Evolutionary conservation across 2,888 invertebrate genomes (phyloP), one percentile per base, ranked within the genome.

Genomic region (Rapana venosa): DNA sequence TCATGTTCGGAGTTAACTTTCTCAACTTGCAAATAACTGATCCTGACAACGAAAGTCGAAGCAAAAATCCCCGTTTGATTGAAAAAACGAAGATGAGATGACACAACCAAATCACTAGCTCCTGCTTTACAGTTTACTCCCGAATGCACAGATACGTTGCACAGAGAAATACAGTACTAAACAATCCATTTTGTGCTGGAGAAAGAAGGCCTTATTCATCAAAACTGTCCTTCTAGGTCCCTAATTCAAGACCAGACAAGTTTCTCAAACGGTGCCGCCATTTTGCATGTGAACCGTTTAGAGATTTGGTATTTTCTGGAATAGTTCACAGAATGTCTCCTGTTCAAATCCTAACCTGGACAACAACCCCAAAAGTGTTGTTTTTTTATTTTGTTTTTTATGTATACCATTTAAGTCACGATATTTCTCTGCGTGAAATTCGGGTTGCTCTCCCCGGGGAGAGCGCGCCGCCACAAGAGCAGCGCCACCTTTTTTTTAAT

Each of bases 221-320:
- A 47, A 47, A 47, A 47, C 47, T 47, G 47, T 8, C 47, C 47
- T 26, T 47, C 30, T 13, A n/a, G n/a, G n/a, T n/a, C n/a, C n/a
- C n/a, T n/a, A 26, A 11, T 77, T 87, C 88, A 66, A 61, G 88
- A 88, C 35, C 88, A 88, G 88, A 88, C 88, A 88, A 83, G 88
- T 88, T 83, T 81, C 83, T 88, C 66, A 83, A 88, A 88, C 66
- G 35, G 88, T 88, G n/a, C 88, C 87, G 87, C 87, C 87, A 87
- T 87, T 70, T 87, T 87, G 47, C 20, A 13, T 20, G 30, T 58
- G 58, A 86, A 86, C 86, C 86, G 26, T 86, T 86, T 26, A 5
- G n/a, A 35, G 32, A 61, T 66, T 85, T 2, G 30, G 17, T 6
- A 32, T 22, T 20, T 86, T 86, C 61, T 35, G 30, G 30, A 86